Base-by-base conservation (phyloP, 2,888 invertebrate genomes). In the Pachymerium ferrugineum region DNA sequence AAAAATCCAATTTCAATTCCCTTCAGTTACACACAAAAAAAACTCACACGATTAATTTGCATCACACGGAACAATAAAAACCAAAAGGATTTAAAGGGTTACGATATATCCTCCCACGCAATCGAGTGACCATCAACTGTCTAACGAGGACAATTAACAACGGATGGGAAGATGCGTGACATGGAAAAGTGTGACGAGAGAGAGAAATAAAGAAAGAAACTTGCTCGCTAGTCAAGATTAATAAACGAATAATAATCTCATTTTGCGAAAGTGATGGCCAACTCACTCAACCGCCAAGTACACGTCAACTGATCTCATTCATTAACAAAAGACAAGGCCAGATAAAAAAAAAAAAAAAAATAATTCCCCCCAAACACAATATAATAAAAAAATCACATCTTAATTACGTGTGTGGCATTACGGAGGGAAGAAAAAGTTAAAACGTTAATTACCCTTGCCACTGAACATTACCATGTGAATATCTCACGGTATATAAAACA, bases 381-480 rank as follows among this genome's bases (percentile, higher is more conserved):
- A 62, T 28, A 22, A 62, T n/a, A 62, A 14, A 28, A 62, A 62
- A 62, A 28, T 28, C 28, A 4, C 62, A 62, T 28, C 62, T 62
- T 62, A 62, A 62, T 62, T 25, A 28, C 62, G 22, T 62, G 62
- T 62, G 62, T 62, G n/a, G n/a, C 28, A 22, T 62, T 25, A 62
- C 62, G 25, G 28, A 25, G 22, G 47, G 28, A 22, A 62, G 28
- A 62, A 54, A 62, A 62, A 2, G 62, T 62, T 62, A 62, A 62
- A 62, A 62, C 62, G 62, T 62, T 62, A 62, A 62, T 62, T 62
- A 62, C 62, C 62, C 62, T 22, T 25, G 62, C 62, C 62, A 47
- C 28, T 62, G 25, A 62, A 54, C 62, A 62, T 62, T 62, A 62
- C n/a, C 62, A 28, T 62, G 62, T 62, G 62, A 62, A 62, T 28